phyloP scores from a whole-genome alignment of 1,140 invertebrate species.

The Bombus polaris region DNA sequence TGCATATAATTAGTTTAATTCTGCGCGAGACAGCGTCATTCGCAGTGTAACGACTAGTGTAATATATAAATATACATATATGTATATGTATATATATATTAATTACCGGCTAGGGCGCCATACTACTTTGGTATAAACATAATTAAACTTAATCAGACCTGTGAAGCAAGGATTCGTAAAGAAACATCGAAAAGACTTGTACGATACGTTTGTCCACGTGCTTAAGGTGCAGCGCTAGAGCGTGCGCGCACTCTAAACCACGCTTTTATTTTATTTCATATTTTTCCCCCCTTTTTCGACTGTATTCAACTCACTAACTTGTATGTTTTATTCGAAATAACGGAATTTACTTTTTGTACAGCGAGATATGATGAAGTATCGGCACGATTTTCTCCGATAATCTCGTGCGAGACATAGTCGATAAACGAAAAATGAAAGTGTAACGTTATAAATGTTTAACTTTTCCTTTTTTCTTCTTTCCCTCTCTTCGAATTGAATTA shows the following conservation, averaged over 20 bases:
- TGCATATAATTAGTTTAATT: constrained; percentile 58
- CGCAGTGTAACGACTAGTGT: constrained; percentile 53
- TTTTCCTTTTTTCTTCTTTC: neutral
- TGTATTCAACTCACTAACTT: constrained; percentile 15
- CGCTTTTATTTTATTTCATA: neutral
- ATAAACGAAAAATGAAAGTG: neutral
- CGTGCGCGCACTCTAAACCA: neutral
- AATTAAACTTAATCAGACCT: constrained; percentile 68
- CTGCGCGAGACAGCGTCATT: constrained; percentile 33
- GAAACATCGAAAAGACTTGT: neutral
- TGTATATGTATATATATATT: constrained; percentile 45
- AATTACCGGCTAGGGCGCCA: constrained; percentile 68
- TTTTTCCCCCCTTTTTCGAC: neutral
- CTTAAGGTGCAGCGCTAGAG: neutral
- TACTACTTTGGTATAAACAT: constrained; percentile 68
- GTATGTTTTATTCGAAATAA: constrained; percentile 30
- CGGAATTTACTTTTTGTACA: constrained; percentile 24
- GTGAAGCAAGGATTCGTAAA: neutral
- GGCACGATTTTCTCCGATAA: constrained; percentile 9
- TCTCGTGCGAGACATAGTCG: neutral
- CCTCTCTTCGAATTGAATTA: neutral
- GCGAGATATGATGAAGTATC: neutral
- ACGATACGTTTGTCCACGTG: neutral
- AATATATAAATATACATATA: constrained; percentile 55
- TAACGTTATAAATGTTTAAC: neutral